Evolutionary conservation across 2,113 vertebrate species (phyloP), one percentile per base, ranked within the genome.

Genomic region (Acanthochromis polyacanthus): DNA sequence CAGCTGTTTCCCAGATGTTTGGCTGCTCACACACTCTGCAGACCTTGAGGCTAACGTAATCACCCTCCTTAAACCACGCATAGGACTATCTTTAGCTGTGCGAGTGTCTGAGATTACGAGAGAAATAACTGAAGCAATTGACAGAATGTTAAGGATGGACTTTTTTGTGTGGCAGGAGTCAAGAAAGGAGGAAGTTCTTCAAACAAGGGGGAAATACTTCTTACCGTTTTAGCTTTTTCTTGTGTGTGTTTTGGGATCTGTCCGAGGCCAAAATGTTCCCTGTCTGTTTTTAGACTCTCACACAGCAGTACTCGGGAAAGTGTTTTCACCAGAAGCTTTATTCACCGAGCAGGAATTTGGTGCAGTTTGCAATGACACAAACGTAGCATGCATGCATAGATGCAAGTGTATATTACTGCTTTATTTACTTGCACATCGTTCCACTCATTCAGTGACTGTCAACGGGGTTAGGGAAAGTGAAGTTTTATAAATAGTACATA

Each of bases 1-100:
- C 88, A 90, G 86, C 86, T 92, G 93, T 86, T 92, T 83, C 45
- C 88, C 93, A 94, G 92, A 94, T 94, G 92, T 91, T 90, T 80
- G 71, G 73, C 81, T 50, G 28, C 71, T 76, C 83, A 32, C 78
- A 75, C 63, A 70, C 67, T 57, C 71, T 53, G 71, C 75, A 87
- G 82, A 79, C 87, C 76, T 82, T 25, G 50, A 83, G 75, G 78
- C 78, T 38, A 85, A 83, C 59, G 59, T 88, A 81, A 81, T 89
- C 75, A n/a, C 68, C 73, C 67, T 59, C 46, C 30, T 28, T 79
- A 36, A 88, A 89, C 81, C 78, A 19, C 53, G n/a, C 38, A 56
- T 63, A 32, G 20, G 60, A 78, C 86, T 85, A 79, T 89, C 76
- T 91, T 91, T 85, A 89, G 88, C 32, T 69, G 48, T 62, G 50